Base-by-base conservation (phyloP, 2,797 vertebrate genomes). In the Huso huso region DNA sequence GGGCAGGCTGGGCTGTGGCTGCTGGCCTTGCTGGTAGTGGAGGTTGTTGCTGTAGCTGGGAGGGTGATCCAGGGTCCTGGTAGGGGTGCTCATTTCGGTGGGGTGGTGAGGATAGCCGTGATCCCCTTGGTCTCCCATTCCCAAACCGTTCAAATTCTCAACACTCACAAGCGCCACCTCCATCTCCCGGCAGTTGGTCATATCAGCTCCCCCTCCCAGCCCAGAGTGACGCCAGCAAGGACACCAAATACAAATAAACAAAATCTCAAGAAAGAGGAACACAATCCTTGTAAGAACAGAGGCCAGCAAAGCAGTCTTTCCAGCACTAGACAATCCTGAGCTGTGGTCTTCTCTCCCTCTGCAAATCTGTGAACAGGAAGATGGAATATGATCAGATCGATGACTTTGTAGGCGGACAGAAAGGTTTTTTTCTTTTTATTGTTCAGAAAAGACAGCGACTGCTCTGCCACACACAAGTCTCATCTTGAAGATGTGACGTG, bases 141-240 rank as follows among this genome's bases (percentile, higher is more conserved):
- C 92, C 11, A 93, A 86, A 71, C 97, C 93, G 0, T 95, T 93
- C 59, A 93, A 82, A 74, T 94, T 97, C 72, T 97, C 93, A 71
- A 97, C 96, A 75, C 90, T 91, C 74, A 97, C 94, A 8, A 98
- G 89, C 48, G 95, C 94, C 80, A 97, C 93, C 83, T 97, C 95
- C 94, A 97, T 97, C 76, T 81, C 84, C 71, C 83, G 87, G 76
- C 81, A 86, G 78, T 83, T 74, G 82, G 84, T 76, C 78, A 81
- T 77, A 76, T 90, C 78, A 78, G 76, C 68, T 73, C 66, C 15
- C 74, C 74, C 73, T 74, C 50, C 75, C 59, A 79, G 80, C 73
- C 74, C 6, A 69, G 77, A 69, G 60, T 75, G 78, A 76, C 67
- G 81, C 78, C 83, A 81, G 68, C 65, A 74, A 68, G 64, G 68